Evolutionary conservation across 2,797 vertebrate species (phyloP), one percentile per base, ranked within the genome.

Genomic region (Pelodytes ibericus): DNA sequence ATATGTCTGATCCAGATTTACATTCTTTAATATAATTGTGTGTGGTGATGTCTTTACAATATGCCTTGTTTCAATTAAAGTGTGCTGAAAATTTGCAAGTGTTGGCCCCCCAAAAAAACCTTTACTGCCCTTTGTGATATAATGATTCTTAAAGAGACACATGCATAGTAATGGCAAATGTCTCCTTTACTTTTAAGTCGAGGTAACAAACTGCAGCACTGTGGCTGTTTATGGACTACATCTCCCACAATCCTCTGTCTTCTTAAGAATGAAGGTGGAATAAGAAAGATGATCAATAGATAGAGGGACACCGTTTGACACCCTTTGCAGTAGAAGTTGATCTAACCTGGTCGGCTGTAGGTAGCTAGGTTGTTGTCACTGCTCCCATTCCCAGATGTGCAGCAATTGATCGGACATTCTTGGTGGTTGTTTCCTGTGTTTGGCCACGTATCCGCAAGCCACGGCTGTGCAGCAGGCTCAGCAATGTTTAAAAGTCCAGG

Each of bases 361-460:
- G 97, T 98, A 0, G 97, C 94, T 81, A 99, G 90, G 90, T 99
- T 99, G 90, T 95, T 95, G 82, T 99, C 97, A 1, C 97, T 99
- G 92, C 97, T 99, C 47, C 96, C 96, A 0, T 94, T 96, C 85
- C 95, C 92, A 0, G 96, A 93, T 0, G 97, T 95, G 85, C 98
- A 99, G 91, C 98, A 99, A 87, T 92, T 99, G 89, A 99, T 98
- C 88, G 96, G 94, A 88, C 97, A 99, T 91, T 99, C 96, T 0
- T 96, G 98, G 90, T 98, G 97, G 83, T 92, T 97, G 91, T 95
- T 96, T 83, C 97, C 97, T 27, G 94, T 96, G 85, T 99, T 97
- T 66, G 97, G 97, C 97, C 97, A 99, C 0, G 97, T 99, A 88
- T 99, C 97, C 3, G 97, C 97, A 72, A 99, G 89, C 97, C 97